phyloP scores from a whole-genome alignment of 92 coral and sea anemone species.

The Scolanthus callimorphus region DNA sequence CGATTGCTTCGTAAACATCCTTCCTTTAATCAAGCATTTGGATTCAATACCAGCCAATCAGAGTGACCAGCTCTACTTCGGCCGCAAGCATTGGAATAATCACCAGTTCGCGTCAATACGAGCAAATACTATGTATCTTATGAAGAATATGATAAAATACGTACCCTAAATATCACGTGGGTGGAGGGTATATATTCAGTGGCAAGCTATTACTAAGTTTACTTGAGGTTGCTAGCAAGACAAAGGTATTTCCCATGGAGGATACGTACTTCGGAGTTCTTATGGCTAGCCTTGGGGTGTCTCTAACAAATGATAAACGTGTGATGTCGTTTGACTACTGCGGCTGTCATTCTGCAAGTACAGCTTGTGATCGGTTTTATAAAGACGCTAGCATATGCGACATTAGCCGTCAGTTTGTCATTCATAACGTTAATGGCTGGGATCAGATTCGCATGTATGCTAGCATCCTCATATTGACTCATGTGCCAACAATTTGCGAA shows the following conservation, averaged over 20 bases:
- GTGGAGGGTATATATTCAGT: conserved; percentile 77
- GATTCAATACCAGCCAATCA: not conserved
- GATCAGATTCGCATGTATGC: conserved; percentile 69
- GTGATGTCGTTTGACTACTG: conserved; percentile 65
- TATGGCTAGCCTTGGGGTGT: conserved; percentile 48
- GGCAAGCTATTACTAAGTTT: conserved; percentile 54
- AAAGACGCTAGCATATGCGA: conserved; percentile 77
- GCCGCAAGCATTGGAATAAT: no score
- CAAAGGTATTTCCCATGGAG: conserved; percentile 54
- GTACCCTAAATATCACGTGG: no score
- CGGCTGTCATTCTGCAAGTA: conserved; percentile 23
- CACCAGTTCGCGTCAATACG: no score
- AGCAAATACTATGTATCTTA: no score
- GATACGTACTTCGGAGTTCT: conserved; percentile 64
- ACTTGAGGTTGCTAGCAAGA: conserved; percentile 16
- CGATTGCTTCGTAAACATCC: conserved; percentile 65
- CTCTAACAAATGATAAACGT: conserved; percentile 31
- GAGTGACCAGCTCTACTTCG: no score
- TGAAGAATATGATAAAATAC: no score
- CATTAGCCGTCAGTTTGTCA: conserved; percentile 57
- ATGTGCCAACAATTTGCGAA: conserved; percentile 68
- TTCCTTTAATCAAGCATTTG: conserved; percentile 36
- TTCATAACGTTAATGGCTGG: conserved; percentile 53
- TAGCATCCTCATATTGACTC: conserved; percentile 64
- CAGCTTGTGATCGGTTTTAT: conserved; percentile 48